phyloP scores from a whole-genome alignment of 2,113 vertebrate genomes.

The Sarotherodon lohbergeri region DNA sequence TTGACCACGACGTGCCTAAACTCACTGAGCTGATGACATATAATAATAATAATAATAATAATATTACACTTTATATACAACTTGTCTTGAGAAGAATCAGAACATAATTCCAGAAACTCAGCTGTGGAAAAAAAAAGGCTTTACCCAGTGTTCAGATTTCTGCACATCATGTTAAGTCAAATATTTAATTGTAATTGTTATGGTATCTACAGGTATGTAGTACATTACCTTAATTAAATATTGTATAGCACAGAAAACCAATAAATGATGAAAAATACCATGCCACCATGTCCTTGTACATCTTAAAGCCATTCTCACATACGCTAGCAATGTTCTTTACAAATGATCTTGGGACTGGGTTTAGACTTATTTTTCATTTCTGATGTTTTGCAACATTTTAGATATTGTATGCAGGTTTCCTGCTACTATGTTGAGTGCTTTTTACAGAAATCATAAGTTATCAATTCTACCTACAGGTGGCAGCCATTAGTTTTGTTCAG shows the following conservation, averaged over 20 bases:
- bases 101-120: neutral
- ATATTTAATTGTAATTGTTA: neutral
- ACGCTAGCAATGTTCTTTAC: neutral
- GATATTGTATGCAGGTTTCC: neutral
- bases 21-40: neutral
- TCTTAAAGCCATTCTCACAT: neutral
- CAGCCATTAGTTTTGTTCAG: conserved; percentile 32
- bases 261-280: neutral
- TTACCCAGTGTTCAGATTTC: neutral
- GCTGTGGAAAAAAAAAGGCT: neutral
- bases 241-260: neutral
- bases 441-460: neutral
- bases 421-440: neutral
- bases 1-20: neutral
- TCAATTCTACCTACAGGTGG: conserved; percentile 52
- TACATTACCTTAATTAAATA: neutral
- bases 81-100: neutral
- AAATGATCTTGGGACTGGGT: neutral
- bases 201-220: neutral
- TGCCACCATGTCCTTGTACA: neutral
- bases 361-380: neutral
- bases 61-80: neutral
- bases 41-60: neutral
- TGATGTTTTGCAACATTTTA: neutral
- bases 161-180: neutral